These are phyloP conservation scores for Raillietiella orientalis DNA, from an alignment of 2,888 invertebrate species.

Conservation along the genomic window DNA sequence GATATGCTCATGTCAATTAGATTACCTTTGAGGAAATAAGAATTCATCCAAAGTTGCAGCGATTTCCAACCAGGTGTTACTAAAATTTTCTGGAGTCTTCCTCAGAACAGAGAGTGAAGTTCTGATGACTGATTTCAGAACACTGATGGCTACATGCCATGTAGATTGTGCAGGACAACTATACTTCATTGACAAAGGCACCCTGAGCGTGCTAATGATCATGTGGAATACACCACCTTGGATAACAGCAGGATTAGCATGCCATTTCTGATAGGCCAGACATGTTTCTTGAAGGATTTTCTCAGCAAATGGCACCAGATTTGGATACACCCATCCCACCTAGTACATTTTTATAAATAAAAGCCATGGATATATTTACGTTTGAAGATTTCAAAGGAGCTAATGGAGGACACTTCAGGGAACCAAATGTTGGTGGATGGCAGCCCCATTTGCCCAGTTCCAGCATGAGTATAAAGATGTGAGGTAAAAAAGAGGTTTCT, in stretches of 20 bases:
- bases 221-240: constrained; percentile 33
- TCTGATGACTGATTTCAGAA: constrained; percentile 38
- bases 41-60: constrained; percentile 63
- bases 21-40: constrained; percentile 48
- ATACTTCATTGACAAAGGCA: constrained; percentile 44
- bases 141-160: constrained; percentile 47
- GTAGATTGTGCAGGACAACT: constrained; percentile 38
- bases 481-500: too few species aligned
- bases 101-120: constrained; percentile 62
- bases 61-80: constrained; percentile 52
- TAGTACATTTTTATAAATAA: constrained; percentile 1
- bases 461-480: too few species aligned
- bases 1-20: too few species aligned
- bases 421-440: neutral
- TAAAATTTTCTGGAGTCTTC: constrained; percentile 31
- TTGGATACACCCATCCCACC: constrained; percentile 40
- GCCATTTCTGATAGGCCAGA: constrained; percentile 35
- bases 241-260: constrained; percentile 31
- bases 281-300: constrained; percentile 37
- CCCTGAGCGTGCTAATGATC: constrained; percentile 29
- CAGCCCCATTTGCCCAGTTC: too few species aligned
- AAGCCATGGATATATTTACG: constrained; percentile 1
- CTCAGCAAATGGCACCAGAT: constrained; percentile 58
- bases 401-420: too few species aligned
- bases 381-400: too few species aligned